Base-by-base conservation (phyloP, 2,888 invertebrate genomes). In the Philonicus albiceps region DNA sequence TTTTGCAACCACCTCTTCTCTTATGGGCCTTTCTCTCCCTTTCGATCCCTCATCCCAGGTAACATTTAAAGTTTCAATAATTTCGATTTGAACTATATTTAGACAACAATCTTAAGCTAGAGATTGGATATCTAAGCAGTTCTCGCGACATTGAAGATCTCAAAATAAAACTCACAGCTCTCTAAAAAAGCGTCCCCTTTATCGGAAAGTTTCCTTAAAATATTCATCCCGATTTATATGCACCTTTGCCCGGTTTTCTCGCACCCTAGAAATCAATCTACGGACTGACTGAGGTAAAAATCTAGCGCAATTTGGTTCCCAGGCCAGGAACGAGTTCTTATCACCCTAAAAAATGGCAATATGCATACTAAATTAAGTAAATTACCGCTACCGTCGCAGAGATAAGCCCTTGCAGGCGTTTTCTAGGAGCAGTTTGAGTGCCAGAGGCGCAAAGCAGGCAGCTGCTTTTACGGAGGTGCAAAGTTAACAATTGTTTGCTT, bases 111-210 rank as follows among this genome's bases (percentile, higher is more conserved):
- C 40, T 40, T 40, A 40, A 40, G 11, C 1, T 16, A 43, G 13
- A 11, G 3, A 16, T 30, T 16, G 22, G 16, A 3, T 72, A 72
- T 27, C 31, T 73, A 3, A 37, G 13, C 34, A 49, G 27, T 8
- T 1, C 43, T n/a, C 43, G n/a, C 13, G 16, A 4, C n/a, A 37
- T n/a, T 34, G 40, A 16, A 37, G 3, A 4, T 6, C 49, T 49
- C 11, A 31, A 73, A 27, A 49, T 30, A 76, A 78, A 43, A 72
- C 84, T 84, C 22, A 84, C 84, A 84, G 22, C 73, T 72, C 27
- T 84, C 84, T 4, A 84, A 16, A 31, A 84, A 72, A 43, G 73
- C 73, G 27, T 84, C 84, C 13, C 84, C 84, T 11, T 84, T 84
- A 34, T 84, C 40, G 37, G n/a, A 11, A 13, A 84, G 22, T n/a